Evolutionary conservation across 2,797 vertebrate species (phyloP).

Genomic region (Atherinosoma microstoma): DNA sequence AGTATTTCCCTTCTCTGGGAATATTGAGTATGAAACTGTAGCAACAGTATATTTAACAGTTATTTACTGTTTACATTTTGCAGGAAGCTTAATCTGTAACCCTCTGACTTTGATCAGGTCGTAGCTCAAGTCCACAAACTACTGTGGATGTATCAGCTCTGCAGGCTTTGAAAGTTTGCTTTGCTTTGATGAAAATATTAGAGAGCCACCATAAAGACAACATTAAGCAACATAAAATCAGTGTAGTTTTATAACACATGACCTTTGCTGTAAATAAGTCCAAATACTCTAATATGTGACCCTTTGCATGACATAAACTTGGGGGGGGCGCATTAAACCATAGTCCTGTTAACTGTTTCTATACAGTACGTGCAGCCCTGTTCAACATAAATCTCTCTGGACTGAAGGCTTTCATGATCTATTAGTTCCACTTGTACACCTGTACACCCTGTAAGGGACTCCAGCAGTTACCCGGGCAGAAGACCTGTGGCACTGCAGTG

Average conservation of each 20-base stretch:
- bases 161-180: background rate
- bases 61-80: background rate
- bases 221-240: background rate
- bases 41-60: constrained; percentile 1
- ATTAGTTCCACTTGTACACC: background rate
- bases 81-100: constrained; percentile 3
- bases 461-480: constrained; percentile 7
- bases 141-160: constrained; percentile 6
- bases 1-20: background rate
- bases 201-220: constrained; percentile 1
- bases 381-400: background rate
- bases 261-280: constrained; percentile 8
- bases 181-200: constrained; percentile 12
- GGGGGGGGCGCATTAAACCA: background rate
- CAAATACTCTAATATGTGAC: background rate
- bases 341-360: background rate
- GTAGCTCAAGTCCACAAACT: constrained; percentile 28
- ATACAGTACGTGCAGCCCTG: background rate
- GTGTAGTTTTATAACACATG: background rate
- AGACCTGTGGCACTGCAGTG: constrained; percentile 41
- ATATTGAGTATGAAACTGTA: background rate
- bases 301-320: background rate
- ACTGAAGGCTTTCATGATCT: background rate
- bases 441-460: constrained; percentile 7
- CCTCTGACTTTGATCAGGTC: constrained; percentile 21